Evolutionary conservation across 2,113 vertebrate genomes (phyloP).

Genomic region (Paraplagusia blochii): DNA sequence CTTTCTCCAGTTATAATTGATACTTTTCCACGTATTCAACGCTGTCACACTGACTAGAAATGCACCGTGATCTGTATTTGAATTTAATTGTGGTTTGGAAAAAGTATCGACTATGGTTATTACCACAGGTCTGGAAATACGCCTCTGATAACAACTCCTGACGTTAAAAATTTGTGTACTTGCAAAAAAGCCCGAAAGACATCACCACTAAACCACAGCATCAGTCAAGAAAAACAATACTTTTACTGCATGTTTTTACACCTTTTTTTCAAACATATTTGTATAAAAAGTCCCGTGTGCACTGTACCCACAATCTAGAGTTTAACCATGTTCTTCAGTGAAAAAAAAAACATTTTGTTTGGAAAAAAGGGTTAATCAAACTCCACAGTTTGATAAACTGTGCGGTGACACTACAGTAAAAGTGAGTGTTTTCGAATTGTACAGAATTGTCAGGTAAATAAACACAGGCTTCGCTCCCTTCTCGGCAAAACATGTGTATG

Average conservation of each 20-base stretch:
- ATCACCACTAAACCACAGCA: slow-evolving; percentile 12
- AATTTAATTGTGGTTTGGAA: slow-evolving; percentile 34
- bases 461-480: slow-evolving; percentile 38
- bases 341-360: not conserved
- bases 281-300: not conserved
- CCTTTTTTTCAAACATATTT: not conserved
- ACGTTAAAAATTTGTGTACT: slow-evolving; percentile 27
- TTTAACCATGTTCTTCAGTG: not conserved
- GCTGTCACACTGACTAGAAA: slow-evolving; percentile 24
- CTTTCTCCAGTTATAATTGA: too few species aligned
- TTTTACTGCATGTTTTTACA: not conserved
- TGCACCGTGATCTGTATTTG: slow-evolving; percentile 13
- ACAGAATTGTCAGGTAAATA: slow-evolving; percentile 25
- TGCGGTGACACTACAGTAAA: slow-evolving; percentile 8
- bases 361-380: too few species aligned
- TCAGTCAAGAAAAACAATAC: slow-evolving; percentile 13
- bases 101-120: slow-evolving; percentile 40
- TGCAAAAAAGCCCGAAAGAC: not conserved
- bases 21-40: too few species aligned
- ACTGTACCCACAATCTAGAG: slow-evolving; percentile 1
- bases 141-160: slow-evolving; percentile 30
- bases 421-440: slow-evolving; percentile 12
- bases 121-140: slow-evolving; percentile 43
- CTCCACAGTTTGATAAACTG: slow-evolving; percentile 1
- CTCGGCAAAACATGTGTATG: slow-evolving; percentile 34